Percentiles rank a stretch among this genome's conserved stretches.
phyloP scores from a whole-genome alignment of 2,113 vertebrate species.

The Neopipo cinnamomea region DNA sequence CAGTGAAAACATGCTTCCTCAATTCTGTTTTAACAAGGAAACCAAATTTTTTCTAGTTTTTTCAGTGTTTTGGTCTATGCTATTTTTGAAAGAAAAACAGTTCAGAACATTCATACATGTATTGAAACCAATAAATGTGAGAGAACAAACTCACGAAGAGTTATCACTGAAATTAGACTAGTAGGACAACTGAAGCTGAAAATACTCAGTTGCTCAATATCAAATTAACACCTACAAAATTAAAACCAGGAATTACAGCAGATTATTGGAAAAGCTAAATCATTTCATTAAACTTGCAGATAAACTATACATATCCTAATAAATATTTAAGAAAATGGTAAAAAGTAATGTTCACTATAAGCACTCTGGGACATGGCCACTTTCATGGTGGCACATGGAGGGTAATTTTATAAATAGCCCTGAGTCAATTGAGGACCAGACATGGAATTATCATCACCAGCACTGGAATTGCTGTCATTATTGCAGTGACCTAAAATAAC shows the following conservation, averaged over 20 bases:
- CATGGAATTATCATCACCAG: neutral
- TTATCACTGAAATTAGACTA: neutral
- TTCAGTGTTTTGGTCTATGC: neutral
- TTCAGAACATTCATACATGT: neutral
- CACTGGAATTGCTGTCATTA: neutral
- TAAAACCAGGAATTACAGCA: neutral
- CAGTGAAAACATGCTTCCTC: neutral
- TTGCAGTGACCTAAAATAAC: neutral
- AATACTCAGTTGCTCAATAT: neutral
- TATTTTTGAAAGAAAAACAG: neutral
- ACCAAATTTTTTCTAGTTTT: neutral
- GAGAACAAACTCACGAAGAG: neutral
- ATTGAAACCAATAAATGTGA: neutral
- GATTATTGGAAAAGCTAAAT: neutral
- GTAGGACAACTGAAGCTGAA: neutral
- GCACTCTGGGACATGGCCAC: neutral
- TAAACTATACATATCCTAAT: neutral
- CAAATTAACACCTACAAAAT: neutral
- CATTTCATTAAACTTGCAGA: neutral
- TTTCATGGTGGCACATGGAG: neutral
- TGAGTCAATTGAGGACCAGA: neutral
- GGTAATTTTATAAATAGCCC: neutral
- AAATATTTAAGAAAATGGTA: neutral
- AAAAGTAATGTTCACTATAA: neutral
- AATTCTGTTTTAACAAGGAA: neutral